These are phyloP conservation scores for Scaptomyza montana DNA, from an alignment of 1,140 invertebrate genomes.

Conservation along the genomic window DNA sequence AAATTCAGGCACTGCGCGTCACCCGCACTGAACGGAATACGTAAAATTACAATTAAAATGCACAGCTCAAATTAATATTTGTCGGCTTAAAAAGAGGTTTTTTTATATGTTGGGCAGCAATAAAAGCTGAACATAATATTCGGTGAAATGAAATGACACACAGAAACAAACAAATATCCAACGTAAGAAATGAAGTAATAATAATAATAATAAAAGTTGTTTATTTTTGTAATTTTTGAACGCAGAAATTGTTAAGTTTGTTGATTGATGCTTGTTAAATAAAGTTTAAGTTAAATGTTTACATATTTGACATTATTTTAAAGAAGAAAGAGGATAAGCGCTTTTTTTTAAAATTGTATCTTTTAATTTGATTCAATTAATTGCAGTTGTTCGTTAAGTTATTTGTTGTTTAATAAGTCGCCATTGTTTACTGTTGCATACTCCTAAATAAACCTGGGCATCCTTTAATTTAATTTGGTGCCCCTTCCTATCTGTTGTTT, in stretches of 20 bases:
- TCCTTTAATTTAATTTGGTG: constrained; percentile 59
- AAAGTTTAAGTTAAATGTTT: too few species aligned
- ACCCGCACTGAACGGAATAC: constrained; percentile 5
- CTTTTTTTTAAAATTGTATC: not conserved
- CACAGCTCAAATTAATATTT: constrained; percentile 56
- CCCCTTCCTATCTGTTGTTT: constrained; percentile 40
- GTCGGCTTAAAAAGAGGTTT: constrained; percentile 29
- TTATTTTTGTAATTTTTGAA: too few species aligned
- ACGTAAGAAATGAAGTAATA: not conserved
- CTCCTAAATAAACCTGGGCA: constrained; percentile 42
- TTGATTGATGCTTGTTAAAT: too few species aligned
- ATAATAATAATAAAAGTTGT: too few species aligned
- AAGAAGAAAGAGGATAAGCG: not conserved
- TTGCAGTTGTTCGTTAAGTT: not conserved
- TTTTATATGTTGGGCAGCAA: not conserved
- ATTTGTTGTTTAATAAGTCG: constrained; percentile 3
- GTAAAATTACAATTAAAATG: constrained; percentile 58
- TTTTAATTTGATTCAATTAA: constrained; percentile 2
- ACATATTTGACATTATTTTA: not conserved
- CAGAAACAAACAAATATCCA: not conserved
- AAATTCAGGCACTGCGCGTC: constrained; percentile 41
- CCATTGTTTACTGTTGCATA: constrained; percentile 27
- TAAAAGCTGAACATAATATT: constrained; percentile 22
- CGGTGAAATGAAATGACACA: not conserved
- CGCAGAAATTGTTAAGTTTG: too few species aligned